Evolutionary conservation across 1,140 invertebrate species (phyloP).

Genomic region (Babylonia areolata): DNA sequence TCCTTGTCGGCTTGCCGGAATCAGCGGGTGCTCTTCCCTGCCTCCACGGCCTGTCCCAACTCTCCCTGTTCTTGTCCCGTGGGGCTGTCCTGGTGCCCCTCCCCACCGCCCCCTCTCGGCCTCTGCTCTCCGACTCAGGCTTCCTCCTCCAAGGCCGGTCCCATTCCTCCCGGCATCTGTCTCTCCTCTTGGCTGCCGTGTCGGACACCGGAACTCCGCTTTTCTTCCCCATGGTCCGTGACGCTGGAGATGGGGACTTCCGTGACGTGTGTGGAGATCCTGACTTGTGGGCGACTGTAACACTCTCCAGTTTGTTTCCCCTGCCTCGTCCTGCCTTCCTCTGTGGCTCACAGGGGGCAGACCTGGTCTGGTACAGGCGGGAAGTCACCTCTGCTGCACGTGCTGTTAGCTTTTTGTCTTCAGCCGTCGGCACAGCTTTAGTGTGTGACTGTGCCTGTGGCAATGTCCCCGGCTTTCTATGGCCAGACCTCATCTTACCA

Average conservation of each 20-base stretch:
- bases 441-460: slow-evolving; percentile 10
- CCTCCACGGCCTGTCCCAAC: neutral
- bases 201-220: neutral
- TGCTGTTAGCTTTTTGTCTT: slow-evolving; percentile 51
- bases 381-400: slow-evolving; percentile 61
- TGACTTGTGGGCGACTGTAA: slow-evolving; percentile 18
- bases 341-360: slow-evolving; percentile 46
- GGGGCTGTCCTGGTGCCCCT: neutral
- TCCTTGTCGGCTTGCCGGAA: neutral
- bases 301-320: slow-evolving; percentile 9
- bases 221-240: neutral
- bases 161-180: slow-evolving; percentile 1
- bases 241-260: neutral
- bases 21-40: neutral
- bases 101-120: neutral
- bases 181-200: neutral
- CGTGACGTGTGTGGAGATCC: neutral
- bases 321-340: slow-evolving; percentile 40
- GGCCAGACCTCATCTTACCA: neutral
- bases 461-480: neutral
- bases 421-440: neutral
- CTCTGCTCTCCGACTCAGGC: neutral
- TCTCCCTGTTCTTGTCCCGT: neutral
- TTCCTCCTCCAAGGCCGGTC: neutral
- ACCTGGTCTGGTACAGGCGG: slow-evolving; percentile 59